Evolutionary conservation across 1,140 invertebrate genomes (phyloP).

Genomic region (Drosophila orena): DNA sequence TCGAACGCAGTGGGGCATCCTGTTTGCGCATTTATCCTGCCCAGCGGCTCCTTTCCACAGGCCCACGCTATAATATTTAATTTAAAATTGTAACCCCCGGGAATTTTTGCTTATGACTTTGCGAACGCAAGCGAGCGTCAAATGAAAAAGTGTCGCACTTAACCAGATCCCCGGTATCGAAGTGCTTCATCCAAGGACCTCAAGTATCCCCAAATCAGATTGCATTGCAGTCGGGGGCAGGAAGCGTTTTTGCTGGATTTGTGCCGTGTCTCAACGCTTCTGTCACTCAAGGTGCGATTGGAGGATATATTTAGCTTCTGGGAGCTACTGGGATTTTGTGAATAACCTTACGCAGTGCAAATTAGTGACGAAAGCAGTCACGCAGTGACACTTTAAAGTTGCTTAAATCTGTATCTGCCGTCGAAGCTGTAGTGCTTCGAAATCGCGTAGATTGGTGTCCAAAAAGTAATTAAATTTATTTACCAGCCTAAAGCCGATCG

Average conservation of each 20-base stretch:
- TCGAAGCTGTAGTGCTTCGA: no score
- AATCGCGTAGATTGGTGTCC: neutral
- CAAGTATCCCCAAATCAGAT: slow-evolving; percentile 28
- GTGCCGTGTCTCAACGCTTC: neutral
- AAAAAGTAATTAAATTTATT: neutral
- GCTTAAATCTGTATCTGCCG: no score
- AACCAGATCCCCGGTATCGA: slow-evolving; percentile 2
- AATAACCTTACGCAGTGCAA: neutral
- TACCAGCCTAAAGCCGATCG: neutral
- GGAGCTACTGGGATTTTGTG: slow-evolving; percentile 1
- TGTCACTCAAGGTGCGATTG: slow-evolving; percentile 10
- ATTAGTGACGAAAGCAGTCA: neutral
- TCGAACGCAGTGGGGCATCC: slow-evolving; percentile 31
- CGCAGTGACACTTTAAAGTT: neutral
- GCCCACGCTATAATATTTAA: slow-evolving; percentile 62
- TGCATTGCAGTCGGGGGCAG: slow-evolving; percentile 10
- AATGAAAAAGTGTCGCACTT: slow-evolving; percentile 53
- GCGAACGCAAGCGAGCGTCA: slow-evolving; percentile 33
- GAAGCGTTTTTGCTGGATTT: slow-evolving; percentile 31
- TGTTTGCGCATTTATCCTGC: slow-evolving; percentile 57
- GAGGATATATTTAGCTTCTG: slow-evolving; percentile 1
- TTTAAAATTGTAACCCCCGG: slow-evolving; percentile 59
- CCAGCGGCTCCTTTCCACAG: slow-evolving; percentile 29
- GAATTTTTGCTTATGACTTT: slow-evolving; percentile 52
- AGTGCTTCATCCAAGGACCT: slow-evolving; percentile 21